Conservation (phyloP, 2,113 vertebrate species). For the Echinops telfairi region DNA sequence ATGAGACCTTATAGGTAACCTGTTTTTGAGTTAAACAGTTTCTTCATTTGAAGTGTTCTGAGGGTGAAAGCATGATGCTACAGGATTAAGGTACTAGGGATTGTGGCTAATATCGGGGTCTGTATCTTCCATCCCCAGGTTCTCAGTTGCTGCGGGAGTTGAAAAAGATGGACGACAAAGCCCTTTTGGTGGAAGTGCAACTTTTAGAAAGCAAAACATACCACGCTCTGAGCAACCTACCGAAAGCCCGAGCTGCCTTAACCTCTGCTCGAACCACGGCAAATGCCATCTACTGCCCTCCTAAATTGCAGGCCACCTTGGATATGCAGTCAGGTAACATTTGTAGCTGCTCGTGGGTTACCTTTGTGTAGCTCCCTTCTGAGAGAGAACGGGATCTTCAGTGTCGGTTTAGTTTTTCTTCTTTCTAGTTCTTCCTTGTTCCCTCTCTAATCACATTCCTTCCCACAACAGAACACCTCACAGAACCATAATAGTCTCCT, state of each 20-base stretch:
- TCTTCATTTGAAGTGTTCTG: conserved; percentile 52
- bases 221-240: conserved; percentile 98
- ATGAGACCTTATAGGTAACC: neutral
- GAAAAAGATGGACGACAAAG: conserved; percentile 99
- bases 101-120: conserved; percentile 15
- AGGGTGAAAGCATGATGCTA: conserved; percentile 37
- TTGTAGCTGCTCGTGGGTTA: neutral
- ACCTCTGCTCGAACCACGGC: conserved; percentile 98
- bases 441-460: neutral
- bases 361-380: conserved; percentile 15
- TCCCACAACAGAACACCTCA: neutral
- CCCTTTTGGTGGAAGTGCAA: conserved; percentile 98
- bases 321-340: conserved; percentile 98
- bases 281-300: conserved; percentile 99
- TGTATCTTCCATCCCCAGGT: conserved; percentile 84
- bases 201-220: conserved; percentile 99
- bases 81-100: neutral
- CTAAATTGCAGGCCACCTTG: conserved; percentile 97
- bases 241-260: conserved; percentile 98
- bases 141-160: conserved; percentile 96
- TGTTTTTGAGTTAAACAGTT: conserved; percentile 37
- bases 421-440: neutral
- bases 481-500: neutral
- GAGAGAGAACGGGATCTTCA: neutral
- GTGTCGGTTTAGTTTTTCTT: neutral